A percentile compares a stretch with the other conserved stretches of the same genome.
phyloP scores from a whole-genome alignment of 2,797 vertebrate genomes.

The Chromis chromis region DNA sequence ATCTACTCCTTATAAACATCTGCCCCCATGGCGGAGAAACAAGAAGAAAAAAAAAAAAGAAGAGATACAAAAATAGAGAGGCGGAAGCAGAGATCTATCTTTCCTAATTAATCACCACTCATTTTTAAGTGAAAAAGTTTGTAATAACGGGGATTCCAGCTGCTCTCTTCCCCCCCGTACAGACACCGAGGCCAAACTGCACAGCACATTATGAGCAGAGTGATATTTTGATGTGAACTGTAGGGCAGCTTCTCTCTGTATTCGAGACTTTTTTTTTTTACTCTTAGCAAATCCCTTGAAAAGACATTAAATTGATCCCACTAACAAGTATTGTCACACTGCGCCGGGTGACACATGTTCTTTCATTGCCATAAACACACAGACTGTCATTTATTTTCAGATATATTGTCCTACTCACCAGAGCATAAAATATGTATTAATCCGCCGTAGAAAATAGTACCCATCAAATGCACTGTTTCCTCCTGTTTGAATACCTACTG shows the following conservation, averaged over 20 bases:
- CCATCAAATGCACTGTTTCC: neutral
- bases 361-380: neutral
- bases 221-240: slow-evolving; percentile 29
- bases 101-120: slow-evolving; percentile 50
- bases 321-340: too few species aligned
- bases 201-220: neutral
- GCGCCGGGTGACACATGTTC: neutral
- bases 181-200: slow-evolving; percentile 27
- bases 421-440: neutral
- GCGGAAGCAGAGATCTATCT: slow-evolving; percentile 38
- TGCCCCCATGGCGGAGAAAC: slow-evolving; percentile 16
- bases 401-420: too few species aligned
- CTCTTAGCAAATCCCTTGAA: neutral
- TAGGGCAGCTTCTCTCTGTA: neutral
- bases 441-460: neutral
- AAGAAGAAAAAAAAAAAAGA: neutral
- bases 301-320: slow-evolving; percentile 1
- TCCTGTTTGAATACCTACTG: too few species aligned
- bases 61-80: slow-evolving; percentile 16
- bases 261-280: neutral
- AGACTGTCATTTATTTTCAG: neutral
- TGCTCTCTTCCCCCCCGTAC: neutral
- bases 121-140: slow-evolving; percentile 39
- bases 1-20: slow-evolving; percentile 59
- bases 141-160: slow-evolving; percentile 25